Evolutionary conservation across 1,140 invertebrate species (phyloP).

Genomic region (Dinothrombium tinctorium): DNA sequence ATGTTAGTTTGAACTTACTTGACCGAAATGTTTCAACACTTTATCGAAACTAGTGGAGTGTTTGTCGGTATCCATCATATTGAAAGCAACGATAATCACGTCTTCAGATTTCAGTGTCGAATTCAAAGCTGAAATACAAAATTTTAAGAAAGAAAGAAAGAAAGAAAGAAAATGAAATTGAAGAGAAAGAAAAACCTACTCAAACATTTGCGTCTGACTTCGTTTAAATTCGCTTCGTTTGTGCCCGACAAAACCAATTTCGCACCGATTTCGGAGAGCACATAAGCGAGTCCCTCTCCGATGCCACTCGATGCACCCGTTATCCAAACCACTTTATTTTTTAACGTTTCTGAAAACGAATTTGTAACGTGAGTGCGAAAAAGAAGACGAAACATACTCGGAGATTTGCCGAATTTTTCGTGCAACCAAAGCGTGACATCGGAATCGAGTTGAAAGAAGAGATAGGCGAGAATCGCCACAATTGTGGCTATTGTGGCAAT

Average conservation of each 20-base stretch:
- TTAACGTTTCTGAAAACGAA: slow-evolving; percentile 1
- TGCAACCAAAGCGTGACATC: too few relatives aligned
- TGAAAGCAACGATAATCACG: slow-evolving; percentile 11
- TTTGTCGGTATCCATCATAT: slow-evolving; percentile 25
- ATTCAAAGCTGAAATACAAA: too few relatives aligned
- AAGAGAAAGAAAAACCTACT: slow-evolving; percentile 18
- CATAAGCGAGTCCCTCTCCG: slow-evolving; percentile 44
- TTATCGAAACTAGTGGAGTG: slow-evolving; percentile 36
- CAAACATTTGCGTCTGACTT: slow-evolving; percentile 43
- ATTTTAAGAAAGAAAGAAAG: too few relatives aligned
- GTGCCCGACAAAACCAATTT: slow-evolving; percentile 52
- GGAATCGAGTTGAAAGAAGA: too few relatives aligned
- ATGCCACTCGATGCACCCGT: slow-evolving; percentile 49
- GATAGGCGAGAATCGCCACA: too few relatives aligned
- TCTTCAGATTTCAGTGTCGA: background rate
- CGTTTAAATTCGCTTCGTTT: slow-evolving; percentile 38
- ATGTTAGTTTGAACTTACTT: slow-evolving; percentile 15
- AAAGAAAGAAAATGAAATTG: too few relatives aligned
- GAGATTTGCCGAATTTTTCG: too few relatives aligned
- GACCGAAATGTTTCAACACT: slow-evolving; percentile 43
- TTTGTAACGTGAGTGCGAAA: too few relatives aligned
- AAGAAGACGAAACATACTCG: too few relatives aligned
- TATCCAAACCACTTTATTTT: slow-evolving; percentile 53
- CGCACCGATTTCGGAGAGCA: slow-evolving; percentile 39
- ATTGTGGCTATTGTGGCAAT: too few relatives aligned